A percentile compares a stretch with the other conserved stretches of the same genome.
Evolutionary conservation across 2,797 vertebrate species (phyloP).

Genomic region (Moxostoma hubbsi): DNA sequence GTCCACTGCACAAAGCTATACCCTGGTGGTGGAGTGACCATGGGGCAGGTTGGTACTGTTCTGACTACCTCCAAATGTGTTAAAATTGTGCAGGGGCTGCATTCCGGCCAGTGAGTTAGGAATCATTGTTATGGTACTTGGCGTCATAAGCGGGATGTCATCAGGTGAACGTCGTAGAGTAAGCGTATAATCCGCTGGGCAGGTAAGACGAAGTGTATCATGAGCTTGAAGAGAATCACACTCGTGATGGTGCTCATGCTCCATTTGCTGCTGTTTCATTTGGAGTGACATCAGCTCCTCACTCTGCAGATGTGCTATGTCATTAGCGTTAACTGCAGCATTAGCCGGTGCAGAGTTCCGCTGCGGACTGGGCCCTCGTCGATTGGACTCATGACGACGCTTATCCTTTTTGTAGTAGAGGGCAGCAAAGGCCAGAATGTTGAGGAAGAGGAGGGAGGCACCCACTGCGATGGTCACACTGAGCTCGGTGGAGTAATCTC

Average conservation of each 20-base stretch:
- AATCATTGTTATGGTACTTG: constrained; percentile 97
- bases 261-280: constrained; percentile 86
- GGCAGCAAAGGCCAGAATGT: constrained; percentile 93
- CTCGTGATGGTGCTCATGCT: constrained; percentile 85
- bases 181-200: constrained; percentile 93
- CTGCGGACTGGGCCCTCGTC: constrained; percentile 85
- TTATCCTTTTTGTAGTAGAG: constrained; percentile 98
- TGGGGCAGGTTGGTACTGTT: constrained; percentile 96
- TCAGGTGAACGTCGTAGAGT: constrained; percentile 92
- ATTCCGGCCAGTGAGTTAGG: constrained; percentile 90
- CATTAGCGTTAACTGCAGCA: constrained; percentile 75
- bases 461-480: constrained; percentile 95
- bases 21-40: constrained; percentile 93
- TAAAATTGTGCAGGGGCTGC: constrained; percentile 95
- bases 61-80: constrained; percentile 90
- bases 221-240: constrained; percentile 88
- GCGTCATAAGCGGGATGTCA: constrained; percentile 91
- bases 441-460: constrained; percentile 91
- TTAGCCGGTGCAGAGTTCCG: constrained; percentile 66
- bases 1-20: constrained; percentile 82
- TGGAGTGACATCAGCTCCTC: constrained; percentile 93
- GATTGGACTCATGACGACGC: constrained; percentile 88
- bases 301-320: constrained; percentile 88
- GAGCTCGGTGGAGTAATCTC: constrained; percentile 93
- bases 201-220: constrained; percentile 86